Conservation (phyloP, 2,113 vertebrate species). For the Pterophyllum scalare region DNA sequence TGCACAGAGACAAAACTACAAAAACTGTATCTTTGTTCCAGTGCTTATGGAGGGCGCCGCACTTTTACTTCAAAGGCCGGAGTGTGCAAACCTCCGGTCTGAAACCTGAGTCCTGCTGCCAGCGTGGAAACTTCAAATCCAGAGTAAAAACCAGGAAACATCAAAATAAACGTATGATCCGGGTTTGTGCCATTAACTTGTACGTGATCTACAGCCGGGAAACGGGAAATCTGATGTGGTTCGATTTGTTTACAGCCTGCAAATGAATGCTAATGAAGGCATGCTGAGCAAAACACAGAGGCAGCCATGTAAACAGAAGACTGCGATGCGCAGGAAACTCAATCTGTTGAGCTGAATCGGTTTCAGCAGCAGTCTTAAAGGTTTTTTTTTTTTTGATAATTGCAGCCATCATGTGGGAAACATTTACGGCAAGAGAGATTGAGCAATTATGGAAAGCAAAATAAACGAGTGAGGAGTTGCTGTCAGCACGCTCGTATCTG, state of each 20-base stretch:
- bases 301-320: slow-evolving; percentile 12
- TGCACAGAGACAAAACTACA: too few species aligned
- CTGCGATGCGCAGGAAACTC: slow-evolving; percentile 7
- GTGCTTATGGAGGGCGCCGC: too few species aligned
- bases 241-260: slow-evolving; percentile 29
- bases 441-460: slow-evolving; percentile 20
- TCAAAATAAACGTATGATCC: not conserved
- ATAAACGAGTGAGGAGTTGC: slow-evolving; percentile 26
- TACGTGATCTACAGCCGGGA: not conserved
- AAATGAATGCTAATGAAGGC: slow-evolving; percentile 16
- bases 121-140: not conserved
- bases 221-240: not conserved
- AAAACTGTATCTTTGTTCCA: too few species aligned
- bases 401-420: slow-evolving; percentile 45
- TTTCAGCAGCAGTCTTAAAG: not conserved
- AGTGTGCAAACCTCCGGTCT: not conserved
- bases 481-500: slow-evolving; percentile 2
- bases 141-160: not conserved
- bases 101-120: too few species aligned
- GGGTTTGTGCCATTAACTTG: not conserved
- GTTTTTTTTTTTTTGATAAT: not conserved
- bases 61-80: not conserved
- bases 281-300: not conserved
- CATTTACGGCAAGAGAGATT: slow-evolving; percentile 2
- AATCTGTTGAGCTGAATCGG: not conserved